Base-by-base conservation (phyloP, 92 coral and sea anemone species). In the Zoanthus sansibaricus region DNA sequence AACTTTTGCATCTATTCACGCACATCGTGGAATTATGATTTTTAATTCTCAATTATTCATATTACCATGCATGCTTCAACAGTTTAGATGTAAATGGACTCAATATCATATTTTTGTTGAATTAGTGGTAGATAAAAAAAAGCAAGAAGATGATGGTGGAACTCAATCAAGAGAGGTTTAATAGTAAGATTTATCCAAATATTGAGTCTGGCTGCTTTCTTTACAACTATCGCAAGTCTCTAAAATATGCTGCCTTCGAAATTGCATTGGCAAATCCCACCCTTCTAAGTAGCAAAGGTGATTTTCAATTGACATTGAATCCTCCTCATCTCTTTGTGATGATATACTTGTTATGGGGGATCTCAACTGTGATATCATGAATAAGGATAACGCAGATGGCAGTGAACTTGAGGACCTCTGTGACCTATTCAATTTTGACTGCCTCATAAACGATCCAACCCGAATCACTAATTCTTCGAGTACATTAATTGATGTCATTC, bases 391-490 rank as follows among this genome's bases (percentile, higher is more conserved):
- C 15, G 49, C 20, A 51, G 18, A 49, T 14, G 89, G 83, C 77
- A 72, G 78, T 48, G 68, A 71, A 16, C 71, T 86, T 30, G 16
- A 71, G 2, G 92, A 84, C 86, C 18, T 90, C 9, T 85, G 89
- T 79, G 83, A 90, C 64, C 62, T 90, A 0, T 90, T 49, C 75
- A 62, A 86, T 67, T 6, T 90, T 48, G 76, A 85, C 77, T 85
- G 83, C 54, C 69, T 79, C 15, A 86, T 86, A 79, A 58, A 90
- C 56, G 33, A 86, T 30, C 83, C 89, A 31, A 86, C 92, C 37
- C 54, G 87, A 14, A 37, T 90, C 15, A 90, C 72, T 70, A 49
- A 25, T 30, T 51, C 68, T 5, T 77, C 87, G 0, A 45, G 71
- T 69, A 85, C 92, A 14, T 48, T 88, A 14, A 82, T 75, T 37